phyloP scores from a whole-genome alignment of 2,113 vertebrate genomes.

The Petaurus breviceps region DNA sequence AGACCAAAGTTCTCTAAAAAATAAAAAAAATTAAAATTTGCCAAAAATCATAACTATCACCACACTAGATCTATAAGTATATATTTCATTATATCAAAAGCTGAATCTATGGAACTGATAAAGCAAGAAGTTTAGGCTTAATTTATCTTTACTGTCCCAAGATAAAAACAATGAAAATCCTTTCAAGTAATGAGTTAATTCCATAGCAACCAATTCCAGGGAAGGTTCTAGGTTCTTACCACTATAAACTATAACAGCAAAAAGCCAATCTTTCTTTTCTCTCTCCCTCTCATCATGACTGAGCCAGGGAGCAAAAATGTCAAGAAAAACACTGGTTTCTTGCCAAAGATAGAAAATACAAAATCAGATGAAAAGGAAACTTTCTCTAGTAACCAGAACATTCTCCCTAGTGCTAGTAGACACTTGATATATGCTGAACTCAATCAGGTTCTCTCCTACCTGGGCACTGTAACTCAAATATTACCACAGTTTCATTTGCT shows the following conservation, averaged over 20 bases:
- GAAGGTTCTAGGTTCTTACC: background rate
- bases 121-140: constrained; percentile 53
- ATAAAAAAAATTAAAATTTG: constrained; percentile 26
- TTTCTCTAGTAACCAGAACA: constrained; percentile 23
- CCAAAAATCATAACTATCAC: background rate
- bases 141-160: background rate
- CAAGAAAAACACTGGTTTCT: background rate
- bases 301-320: constrained; percentile 7
- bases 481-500: background rate
- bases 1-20: constrained; percentile 18
- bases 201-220: constrained; percentile 22
- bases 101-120: constrained; percentile 31
- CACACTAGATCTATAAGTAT: background rate
- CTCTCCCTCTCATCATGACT: background rate
- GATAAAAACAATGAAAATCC: constrained; percentile 16
- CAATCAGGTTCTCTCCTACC: constrained; percentile 12
- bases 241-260: background rate
- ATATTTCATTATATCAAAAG: constrained; percentile 29
- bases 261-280: constrained; percentile 31
- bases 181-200: constrained; percentile 40
- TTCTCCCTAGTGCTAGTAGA: background rate
- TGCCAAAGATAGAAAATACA: constrained; percentile 14
- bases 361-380: constrained; percentile 7
- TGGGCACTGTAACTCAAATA: constrained; percentile 24
- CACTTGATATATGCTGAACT: background rate